Percentiles rank a stretch among this genome's conserved stretches.
phyloP scores from a whole-genome alignment of 2,888 invertebrate species.

The Amphimallon solstitiale region DNA sequence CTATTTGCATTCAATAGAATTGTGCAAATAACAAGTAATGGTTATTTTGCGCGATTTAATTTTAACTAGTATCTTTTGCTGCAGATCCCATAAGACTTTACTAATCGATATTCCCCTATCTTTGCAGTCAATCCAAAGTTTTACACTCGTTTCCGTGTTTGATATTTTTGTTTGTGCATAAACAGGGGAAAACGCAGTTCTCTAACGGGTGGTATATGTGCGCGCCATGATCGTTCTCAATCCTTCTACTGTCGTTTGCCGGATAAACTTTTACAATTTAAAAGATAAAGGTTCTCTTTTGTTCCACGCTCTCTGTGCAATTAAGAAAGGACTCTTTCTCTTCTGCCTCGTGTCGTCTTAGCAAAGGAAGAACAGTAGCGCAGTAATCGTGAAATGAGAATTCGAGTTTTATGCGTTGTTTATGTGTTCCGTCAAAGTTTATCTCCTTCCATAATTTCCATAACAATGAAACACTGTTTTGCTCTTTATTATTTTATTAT shows the following conservation, averaged over 20 bases:
- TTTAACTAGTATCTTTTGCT: no score
- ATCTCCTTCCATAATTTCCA: slow-evolving; percentile 19
- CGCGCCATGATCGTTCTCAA: background rate
- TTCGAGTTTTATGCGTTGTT: slow-evolving; percentile 20
- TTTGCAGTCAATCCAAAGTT: no score
- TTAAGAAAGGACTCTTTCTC: slow-evolving; percentile 11
- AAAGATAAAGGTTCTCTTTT: slow-evolving; percentile 19
- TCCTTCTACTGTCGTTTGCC: background rate
- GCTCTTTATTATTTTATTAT: slow-evolving; percentile 14
- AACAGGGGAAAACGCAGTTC: no score
- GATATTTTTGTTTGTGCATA: no score
- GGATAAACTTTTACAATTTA: slow-evolving; percentile 28
- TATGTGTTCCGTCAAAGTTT: slow-evolving; percentile 24
- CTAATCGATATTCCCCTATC: no score
- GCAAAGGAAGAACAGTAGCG: background rate
- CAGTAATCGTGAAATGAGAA: slow-evolving; percentile 2
- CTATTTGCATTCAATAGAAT: no score
- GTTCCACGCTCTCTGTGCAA: slow-evolving; percentile 7
- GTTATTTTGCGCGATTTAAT: no score
- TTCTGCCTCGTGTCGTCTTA: no score
- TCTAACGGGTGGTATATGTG: no score
- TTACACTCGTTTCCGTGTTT: no score
- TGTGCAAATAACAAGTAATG: no score
- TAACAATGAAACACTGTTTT: slow-evolving; percentile 16
- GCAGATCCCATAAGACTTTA: no score